Percentiles rank a stretch among this genome's conserved stretches.
Evolutionary conservation across 2,113 vertebrate species (phyloP).

Genomic region (Anser brachyrhynchus): DNA sequence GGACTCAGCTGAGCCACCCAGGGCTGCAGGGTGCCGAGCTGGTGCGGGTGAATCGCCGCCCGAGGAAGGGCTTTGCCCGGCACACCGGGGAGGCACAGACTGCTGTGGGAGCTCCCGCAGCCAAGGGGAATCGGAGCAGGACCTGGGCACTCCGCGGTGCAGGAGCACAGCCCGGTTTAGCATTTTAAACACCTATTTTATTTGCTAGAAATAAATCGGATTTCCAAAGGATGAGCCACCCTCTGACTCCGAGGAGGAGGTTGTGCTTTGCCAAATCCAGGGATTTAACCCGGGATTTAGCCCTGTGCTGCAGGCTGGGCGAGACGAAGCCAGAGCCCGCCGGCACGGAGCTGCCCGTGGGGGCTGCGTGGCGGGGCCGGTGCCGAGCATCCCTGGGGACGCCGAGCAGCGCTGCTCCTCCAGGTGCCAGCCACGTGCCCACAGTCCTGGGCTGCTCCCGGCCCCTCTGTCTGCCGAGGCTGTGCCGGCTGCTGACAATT

Average conservation of each 20-base stretch:
- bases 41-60: too few relatives aligned
- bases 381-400: not conserved
- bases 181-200: not conserved
- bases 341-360: not conserved
- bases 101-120: not conserved
- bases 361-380: not conserved
- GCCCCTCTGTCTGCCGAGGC: not conserved
- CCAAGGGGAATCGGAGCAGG: not conserved
- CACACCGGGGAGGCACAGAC: rapidly evolving
- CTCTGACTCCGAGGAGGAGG: not conserved
- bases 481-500: not conserved
- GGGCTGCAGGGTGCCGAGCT: too few relatives aligned
- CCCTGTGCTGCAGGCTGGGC: not conserved
- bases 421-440: not conserved
- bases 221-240: not conserved
- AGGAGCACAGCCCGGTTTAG: not conserved
- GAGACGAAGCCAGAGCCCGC: not conserved
- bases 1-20: too few relatives aligned
- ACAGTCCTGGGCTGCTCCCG: not conserved
- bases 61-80: too few relatives aligned
- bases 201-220: not conserved
- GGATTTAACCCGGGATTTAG: not conserved
- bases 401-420: too few relatives aligned
- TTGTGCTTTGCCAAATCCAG: not conserved
- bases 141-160: not conserved